Evolutionary conservation across 2,888 invertebrate species (phyloP).

Genomic region (Ethmia dodecea): DNA sequence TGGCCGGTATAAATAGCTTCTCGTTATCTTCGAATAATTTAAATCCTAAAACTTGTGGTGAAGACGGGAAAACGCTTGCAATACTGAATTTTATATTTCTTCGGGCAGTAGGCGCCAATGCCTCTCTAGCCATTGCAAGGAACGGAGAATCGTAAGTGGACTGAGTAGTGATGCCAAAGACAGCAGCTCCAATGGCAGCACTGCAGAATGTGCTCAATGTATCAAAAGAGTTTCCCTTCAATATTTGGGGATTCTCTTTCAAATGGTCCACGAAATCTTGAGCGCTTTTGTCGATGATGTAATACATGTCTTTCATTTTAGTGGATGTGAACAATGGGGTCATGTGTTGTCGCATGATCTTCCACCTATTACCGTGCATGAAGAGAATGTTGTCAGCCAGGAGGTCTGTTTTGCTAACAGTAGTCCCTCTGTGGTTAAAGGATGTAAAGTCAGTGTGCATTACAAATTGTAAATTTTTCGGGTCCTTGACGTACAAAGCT

Average conservation of each 20-base stretch:
- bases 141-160: slow-evolving; percentile 50
- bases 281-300: slow-evolving; percentile 32
- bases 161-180: slow-evolving; percentile 41
- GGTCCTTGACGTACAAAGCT: slow-evolving; percentile 24
- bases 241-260: slow-evolving; percentile 30
- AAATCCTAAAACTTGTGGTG: slow-evolving; percentile 27
- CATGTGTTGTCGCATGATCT: slow-evolving; percentile 31
- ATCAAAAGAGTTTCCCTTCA: slow-evolving; percentile 25
- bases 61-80: slow-evolving; percentile 13
- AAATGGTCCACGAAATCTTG: slow-evolving; percentile 25
- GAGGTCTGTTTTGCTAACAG: slow-evolving; percentile 17
- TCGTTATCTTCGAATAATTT: slow-evolving; percentile 39
- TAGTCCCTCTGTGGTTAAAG: slow-evolving; percentile 27
- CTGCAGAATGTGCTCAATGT: slow-evolving; percentile 24
- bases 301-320: slow-evolving; percentile 39
- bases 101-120: slow-evolving; percentile 13
- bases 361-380: slow-evolving; percentile 26
- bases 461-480: slow-evolving; percentile 27
- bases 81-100: slow-evolving; percentile 22
- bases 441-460: slow-evolving; percentile 25
- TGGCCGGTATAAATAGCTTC: slow-evolving; percentile 42
- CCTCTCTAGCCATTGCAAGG: slow-evolving; percentile 11
- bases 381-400: slow-evolving; percentile 26
- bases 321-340: slow-evolving; percentile 35
- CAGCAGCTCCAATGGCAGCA: slow-evolving; percentile 35